phyloP scores from a whole-genome alignment of 2,888 invertebrate species.

The Xestia ashworthii region DNA sequence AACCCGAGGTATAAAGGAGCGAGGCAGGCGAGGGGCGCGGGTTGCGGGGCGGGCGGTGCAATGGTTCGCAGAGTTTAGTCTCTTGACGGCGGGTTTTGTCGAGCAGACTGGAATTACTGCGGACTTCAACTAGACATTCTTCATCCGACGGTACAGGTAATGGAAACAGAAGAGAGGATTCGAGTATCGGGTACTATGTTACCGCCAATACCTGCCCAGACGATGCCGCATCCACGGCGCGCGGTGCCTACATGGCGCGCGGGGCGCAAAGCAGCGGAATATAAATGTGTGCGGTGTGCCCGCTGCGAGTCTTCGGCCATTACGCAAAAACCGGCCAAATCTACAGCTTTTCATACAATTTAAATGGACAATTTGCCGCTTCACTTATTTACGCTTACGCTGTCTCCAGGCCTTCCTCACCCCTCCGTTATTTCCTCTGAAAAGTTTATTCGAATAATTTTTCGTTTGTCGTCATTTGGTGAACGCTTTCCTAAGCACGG shows the following conservation, averaged over 20 bases:
- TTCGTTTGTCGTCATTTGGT: conserved; percentile 69
- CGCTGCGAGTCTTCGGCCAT: conserved; percentile 62
- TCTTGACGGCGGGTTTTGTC: conserved; percentile 15
- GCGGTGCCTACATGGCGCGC: neutral
- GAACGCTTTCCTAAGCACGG: conserved; percentile 54
- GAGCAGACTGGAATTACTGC: conserved; percentile 6
- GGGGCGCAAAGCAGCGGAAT: conserved; percentile 56
- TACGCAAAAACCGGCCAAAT: conserved; percentile 68
- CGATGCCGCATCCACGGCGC: conserved; percentile 34
- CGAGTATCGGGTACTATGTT: neutral
- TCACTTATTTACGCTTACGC: conserved; percentile 71
- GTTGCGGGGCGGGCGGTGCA: conserved; percentile 13
- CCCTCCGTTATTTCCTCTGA: conserved; percentile 63
- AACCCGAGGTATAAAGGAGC: conserved; percentile 5
- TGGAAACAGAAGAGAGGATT: neutral
- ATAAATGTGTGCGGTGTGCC: conserved; percentile 59
- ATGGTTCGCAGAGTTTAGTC: conserved; percentile 52
- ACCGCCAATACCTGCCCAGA: neutral
- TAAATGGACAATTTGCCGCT: conserved; percentile 80
- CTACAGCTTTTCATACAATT: conserved; percentile 75
- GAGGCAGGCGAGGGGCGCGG: neutral
- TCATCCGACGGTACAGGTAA: neutral
- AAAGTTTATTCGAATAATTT: conserved; percentile 66
- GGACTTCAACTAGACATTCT: neutral
- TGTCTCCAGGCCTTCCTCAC: conserved; percentile 42